Evolutionary conservation across 2,888 invertebrate species (phyloP).

Genomic region (Allygus modestus): DNA sequence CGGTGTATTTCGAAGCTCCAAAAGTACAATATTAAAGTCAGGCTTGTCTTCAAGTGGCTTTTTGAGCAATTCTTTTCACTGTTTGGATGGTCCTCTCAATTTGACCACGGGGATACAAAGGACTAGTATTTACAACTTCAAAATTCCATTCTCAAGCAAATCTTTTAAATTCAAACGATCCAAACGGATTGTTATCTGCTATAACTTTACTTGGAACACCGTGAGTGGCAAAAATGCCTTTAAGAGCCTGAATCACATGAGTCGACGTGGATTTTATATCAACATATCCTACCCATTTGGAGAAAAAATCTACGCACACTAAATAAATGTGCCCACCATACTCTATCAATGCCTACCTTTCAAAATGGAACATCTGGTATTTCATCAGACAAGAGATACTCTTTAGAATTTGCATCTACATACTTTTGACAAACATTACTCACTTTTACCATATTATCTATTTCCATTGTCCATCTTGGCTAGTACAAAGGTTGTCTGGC

Average conservation of each 20-base stretch:
- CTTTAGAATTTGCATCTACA: conserved; percentile 63
- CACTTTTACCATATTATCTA: conserved; percentile 65
- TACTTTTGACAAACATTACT: conserved; percentile 67
- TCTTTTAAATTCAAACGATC: too few species aligned
- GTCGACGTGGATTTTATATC: conserved; percentile 59
- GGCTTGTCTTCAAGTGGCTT: too few species aligned
- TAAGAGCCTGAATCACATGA: conserved; percentile 65
- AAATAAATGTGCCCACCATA: conserved; percentile 68
- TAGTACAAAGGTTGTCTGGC: too few species aligned
- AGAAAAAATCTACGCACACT: conserved; percentile 69
- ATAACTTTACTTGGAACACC: too few species aligned
- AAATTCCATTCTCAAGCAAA: too few species aligned
- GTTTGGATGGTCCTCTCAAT: too few species aligned
- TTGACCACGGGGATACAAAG: too few species aligned
- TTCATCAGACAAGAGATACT: conserved; percentile 69
- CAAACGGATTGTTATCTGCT: too few species aligned
- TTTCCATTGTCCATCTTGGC: conserved; percentile 65
- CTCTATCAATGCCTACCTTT: conserved; percentile 71
- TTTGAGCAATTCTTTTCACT: too few species aligned
- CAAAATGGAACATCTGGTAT: conserved; percentile 70
- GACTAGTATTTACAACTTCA: too few species aligned
- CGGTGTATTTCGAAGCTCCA: too few species aligned
- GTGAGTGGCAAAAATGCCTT: conserved; percentile 65
- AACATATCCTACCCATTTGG: conserved; percentile 68
- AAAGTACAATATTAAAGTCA: too few species aligned